Evolutionary conservation across 2,888 invertebrate species (phyloP).

Genomic region (Coleophora flavipennella): DNA sequence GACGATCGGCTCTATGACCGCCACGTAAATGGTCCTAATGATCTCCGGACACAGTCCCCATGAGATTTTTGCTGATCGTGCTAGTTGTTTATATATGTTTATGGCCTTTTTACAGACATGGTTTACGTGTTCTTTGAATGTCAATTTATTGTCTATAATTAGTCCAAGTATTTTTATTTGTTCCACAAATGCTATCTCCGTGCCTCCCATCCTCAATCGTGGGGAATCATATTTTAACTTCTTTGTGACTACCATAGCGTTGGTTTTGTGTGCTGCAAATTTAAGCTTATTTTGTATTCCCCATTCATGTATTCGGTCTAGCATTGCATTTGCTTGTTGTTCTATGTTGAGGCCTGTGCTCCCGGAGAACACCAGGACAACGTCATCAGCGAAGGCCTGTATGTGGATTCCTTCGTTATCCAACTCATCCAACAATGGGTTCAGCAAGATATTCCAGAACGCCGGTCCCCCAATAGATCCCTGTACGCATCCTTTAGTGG

Average conservation of each 20-base stretch:
- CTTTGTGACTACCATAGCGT: conserved; percentile 6
- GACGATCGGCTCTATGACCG: background rate
- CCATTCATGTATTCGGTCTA: conserved; percentile 9
- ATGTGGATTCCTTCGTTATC: background rate
- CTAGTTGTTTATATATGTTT: conserved; percentile 3
- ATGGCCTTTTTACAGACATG: conserved; percentile 7
- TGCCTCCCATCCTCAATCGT: conserved; percentile 10
- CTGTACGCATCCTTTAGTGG: conserved; percentile 13
- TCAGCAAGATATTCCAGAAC: conserved; percentile 11
- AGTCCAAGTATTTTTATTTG: conserved; percentile 12
- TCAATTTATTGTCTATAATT: conserved; percentile 8
- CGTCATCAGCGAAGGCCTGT: conserved; percentile 13
- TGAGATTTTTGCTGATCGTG: conserved; percentile 2
- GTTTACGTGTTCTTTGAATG: conserved; percentile 6
- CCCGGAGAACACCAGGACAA: conserved; percentile 7
- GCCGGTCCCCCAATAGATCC: conserved; percentile 13
- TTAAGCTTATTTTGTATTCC: conserved; percentile 9
- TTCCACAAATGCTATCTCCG: background rate
- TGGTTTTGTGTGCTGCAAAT: conserved; percentile 11
- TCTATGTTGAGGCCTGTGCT: conserved; percentile 5
- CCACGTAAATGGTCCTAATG: background rate
- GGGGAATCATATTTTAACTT: conserved; percentile 10
- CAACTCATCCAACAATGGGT: conserved; percentile 5
- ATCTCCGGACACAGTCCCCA: conserved; percentile 7
- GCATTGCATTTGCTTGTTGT: conserved; percentile 5